Evolutionary conservation across 92 coral and sea anemone species (phyloP), one percentile per base, ranked within the genome.

Genomic region (Parazoanthus atlanticus): DNA sequence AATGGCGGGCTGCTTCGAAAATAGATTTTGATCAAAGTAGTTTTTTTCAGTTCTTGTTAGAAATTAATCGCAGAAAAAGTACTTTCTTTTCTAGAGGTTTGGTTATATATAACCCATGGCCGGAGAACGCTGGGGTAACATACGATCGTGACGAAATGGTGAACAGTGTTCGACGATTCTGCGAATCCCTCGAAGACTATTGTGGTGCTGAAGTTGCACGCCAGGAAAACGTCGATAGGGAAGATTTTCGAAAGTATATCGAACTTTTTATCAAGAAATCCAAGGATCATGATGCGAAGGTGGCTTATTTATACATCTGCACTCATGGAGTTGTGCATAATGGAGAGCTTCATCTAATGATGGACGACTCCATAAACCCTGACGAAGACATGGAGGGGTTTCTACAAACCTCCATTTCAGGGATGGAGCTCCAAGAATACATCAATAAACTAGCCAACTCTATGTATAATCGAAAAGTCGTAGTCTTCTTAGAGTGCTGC

Each of bases 351-450:
- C 16, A 81, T 58, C 85, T 81, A 0, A 81, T 81, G 85, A 65
- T 81, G 85, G 74, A 81, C 32, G 85, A 81, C 15, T 56, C 85
- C 29, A 23, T 0, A n/a, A 23, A 81, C 30, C 85, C 85, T 8
- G 31, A 58, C 25, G 8, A 23, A 34, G 29, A 81, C 21, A 9
- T 23, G 8, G 47, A 21, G 8, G 72, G 47, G 40, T 81, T 61
- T 54, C 9, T 32, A 23, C 8, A 38, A 2, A 58, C 85, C 85
- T 81, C 85, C 29, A 58, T 81, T 56, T 12, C 31, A 23, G 85
- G 85, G 31, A 5, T 3, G 70, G 49, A 33, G 28, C 49, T 81
- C 0, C 6, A 9, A 5, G 0, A 9, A 0, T 34, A 19, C n/a
- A 56, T 81, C 13, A 26, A 9, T 7, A 17, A 32, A 28, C 85